phyloP scores from a whole-genome alignment of 1,140 invertebrate genomes.

The Leptinotarsa lineolata region DNA sequence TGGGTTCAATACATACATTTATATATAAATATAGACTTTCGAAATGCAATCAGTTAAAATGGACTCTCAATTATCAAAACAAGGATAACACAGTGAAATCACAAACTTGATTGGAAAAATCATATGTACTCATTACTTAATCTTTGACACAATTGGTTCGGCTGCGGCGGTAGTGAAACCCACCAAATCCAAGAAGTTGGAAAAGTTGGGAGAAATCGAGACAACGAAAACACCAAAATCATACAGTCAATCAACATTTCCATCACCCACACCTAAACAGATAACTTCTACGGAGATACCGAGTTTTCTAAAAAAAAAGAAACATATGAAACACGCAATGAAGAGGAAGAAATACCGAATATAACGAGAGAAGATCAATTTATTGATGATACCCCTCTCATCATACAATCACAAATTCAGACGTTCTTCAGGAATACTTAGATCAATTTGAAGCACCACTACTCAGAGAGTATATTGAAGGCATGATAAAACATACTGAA shows the following conservation, averaged over 20 bases:
- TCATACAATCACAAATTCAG: constrained; percentile 9
- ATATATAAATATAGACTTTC: no score
- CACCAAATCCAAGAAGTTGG: background rate
- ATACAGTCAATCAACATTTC: constrained; percentile 13
- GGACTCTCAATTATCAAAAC: constrained; percentile 14
- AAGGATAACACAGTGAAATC: background rate
- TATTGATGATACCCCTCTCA: background rate
- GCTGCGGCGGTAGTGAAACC: no score
- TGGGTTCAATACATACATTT: no score
- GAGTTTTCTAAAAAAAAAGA: no score
- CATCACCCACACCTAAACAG: background rate
- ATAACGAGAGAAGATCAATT: background rate
- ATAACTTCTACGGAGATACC: background rate
- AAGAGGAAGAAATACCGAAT: constrained; percentile 5
- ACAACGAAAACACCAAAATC: constrained; percentile 7
- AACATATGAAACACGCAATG: constrained; percentile 11
- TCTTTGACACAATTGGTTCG: no score
- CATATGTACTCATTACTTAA: no score
- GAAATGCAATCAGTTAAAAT: background rate
- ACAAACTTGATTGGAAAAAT: no score
- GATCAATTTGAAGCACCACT: background rate
- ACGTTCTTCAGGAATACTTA: background rate
- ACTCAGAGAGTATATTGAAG: background rate
- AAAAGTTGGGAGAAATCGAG: background rate
- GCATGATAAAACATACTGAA: background rate